Base-by-base conservation (phyloP, 2,113 vertebrate genomes). In the Rynchops niger region DNA sequence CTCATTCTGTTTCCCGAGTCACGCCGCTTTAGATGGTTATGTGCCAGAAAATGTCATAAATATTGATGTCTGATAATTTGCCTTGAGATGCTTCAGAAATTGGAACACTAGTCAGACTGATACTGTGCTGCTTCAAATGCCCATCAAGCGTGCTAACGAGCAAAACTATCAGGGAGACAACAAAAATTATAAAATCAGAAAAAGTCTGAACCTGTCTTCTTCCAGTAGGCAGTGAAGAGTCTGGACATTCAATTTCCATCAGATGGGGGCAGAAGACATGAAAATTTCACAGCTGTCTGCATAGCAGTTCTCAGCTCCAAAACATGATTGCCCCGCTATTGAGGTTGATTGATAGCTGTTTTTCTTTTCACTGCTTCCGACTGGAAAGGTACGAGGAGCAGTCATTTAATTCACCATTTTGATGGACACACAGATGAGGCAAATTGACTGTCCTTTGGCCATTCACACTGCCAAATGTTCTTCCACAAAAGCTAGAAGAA, bases 171-270 rank as follows among this genome's bases (percentile, higher is more conserved):
- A 62, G 69, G 15, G 27, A 74, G 47, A 21, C 42, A 86, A 38
- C 9, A 90, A 62, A 76, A 93, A 58, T 6, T 0, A 21, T 71
- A 55, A 66, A 42, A 66, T 17, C 70, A 53, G 66, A 58, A 47
- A 62, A 69, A 73, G 8, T 19, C 20, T 36, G 58, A 80, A 80
- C 45, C 22, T 73, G 15, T 38, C 49, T 84, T 92, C 23, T 90
- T 67, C 49, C 15, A 26, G 25, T 26, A 74, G 67, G 16, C n/a
- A 59, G 25, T 71, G 26, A 47, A 66, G 63, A 78, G n/a, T 63
- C 22, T 0, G 0, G 49, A 45, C 20, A 61, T 61, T 65, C 29
- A 22, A 0, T 77, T 90, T 80, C 1, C 2, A 50, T 62, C 45
- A 72, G 61, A 56, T 21, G 9, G 14, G 30, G 42, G 34, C 43